Conservation (phyloP, 2,888 invertebrate genomes). For the Megalurothrips usitatus region DNA sequence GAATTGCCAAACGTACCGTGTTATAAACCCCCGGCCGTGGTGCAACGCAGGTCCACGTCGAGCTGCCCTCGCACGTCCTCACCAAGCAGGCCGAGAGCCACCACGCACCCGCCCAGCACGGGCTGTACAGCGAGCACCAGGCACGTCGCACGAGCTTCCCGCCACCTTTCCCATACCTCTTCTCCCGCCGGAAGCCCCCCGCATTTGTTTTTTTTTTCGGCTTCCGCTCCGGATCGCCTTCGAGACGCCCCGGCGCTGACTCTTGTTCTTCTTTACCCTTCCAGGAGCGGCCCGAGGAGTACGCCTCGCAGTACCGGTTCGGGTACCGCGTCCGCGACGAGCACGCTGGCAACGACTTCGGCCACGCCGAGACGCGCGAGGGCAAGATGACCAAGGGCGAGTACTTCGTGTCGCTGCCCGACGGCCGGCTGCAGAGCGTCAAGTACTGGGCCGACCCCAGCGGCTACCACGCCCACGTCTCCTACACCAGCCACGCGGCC, state of each 20-base stretch:
- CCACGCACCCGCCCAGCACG: neutral
- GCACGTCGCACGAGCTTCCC: neutral
- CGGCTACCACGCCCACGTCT: slow-evolving; percentile 74
- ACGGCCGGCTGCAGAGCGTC: slow-evolving; percentile 70
- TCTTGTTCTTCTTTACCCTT: too few species aligned
- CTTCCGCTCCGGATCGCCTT: neutral
- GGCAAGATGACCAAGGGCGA: slow-evolving; percentile 65
- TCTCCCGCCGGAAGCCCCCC: too few species aligned
- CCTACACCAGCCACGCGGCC: slow-evolving; percentile 41
- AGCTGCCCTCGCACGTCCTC: neutral
- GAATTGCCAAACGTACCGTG: too few species aligned
- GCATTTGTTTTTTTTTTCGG: neutral
- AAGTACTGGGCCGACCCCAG: slow-evolving; percentile 69
- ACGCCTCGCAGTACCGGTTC: slow-evolving; percentile 47
- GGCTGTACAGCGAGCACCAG: neutral
- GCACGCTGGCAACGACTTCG: slow-evolving; percentile 67
- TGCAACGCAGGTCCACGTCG: neutral
- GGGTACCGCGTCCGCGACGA: slow-evolving; percentile 68
- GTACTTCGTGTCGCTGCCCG: slow-evolving; percentile 73
- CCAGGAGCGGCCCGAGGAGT: neutral
- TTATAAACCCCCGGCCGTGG: too few species aligned
- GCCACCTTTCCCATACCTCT: too few species aligned
- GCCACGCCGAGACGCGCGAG: slow-evolving; percentile 66
- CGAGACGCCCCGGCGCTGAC: neutral
- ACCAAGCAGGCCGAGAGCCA: neutral